Evolutionary conservation across 1,140 invertebrate genomes (phyloP).

Genomic region (Hylaeus anthracinus): DNA sequence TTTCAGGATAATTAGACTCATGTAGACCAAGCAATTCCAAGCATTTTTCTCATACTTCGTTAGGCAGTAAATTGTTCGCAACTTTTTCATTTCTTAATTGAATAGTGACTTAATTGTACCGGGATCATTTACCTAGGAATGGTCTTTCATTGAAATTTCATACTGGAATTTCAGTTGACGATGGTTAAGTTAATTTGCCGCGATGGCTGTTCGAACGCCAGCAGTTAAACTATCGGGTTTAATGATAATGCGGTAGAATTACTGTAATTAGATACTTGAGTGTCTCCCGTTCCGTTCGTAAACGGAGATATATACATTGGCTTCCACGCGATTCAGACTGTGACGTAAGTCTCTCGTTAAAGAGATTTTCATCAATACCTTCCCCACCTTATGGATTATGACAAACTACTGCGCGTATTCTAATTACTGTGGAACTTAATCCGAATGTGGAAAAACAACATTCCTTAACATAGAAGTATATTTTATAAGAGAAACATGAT

Average conservation of each 20-base stretch:
- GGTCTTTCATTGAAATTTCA: background rate
- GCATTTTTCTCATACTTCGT: no score
- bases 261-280: background rate
- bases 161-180: background rate
- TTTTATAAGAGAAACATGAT: background rate
- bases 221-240: background rate
- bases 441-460: background rate
- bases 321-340: no score
- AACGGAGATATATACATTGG: background rate
- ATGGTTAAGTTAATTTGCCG: background rate
- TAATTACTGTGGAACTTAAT: background rate
- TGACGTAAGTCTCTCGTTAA: constrained; percentile 22
- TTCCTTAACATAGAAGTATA: background rate
- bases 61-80: no score
- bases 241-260: background rate
- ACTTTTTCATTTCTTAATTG: no score
- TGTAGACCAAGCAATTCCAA: no score
- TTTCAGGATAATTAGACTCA: no score
- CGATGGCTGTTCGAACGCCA: background rate
- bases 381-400: constrained; percentile 12
- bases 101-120: no score
- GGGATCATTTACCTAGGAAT: no score
- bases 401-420: background rate
- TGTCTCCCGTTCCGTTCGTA: background rate
- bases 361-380: constrained; percentile 16